Base-by-base conservation (phyloP, 1,140 invertebrate species). In the Drosophila obscura region DNA sequence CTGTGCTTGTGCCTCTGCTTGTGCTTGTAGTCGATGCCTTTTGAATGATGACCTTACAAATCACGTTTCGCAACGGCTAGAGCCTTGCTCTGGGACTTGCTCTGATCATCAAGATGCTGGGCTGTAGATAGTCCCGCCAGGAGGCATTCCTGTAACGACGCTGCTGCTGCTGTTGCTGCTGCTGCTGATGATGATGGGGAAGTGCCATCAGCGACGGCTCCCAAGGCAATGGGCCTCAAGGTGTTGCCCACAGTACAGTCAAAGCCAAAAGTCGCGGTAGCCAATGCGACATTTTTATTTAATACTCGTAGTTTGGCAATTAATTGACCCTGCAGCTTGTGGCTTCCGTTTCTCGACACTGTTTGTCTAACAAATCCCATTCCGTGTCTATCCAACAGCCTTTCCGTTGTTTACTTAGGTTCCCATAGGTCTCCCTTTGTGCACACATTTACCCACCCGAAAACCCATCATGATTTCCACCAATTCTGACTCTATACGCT, bases 41-140 rank as follows among this genome's bases (percentile, higher is more conserved):
- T 81, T 89, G 80, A 89, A 85, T 89, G 84, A 89, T 89, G 84
- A 89, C 85, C 84, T 88, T 90, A 89, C 85, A 89, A 89, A 89
- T 89, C 84, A 89, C 84, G 85, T 84, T 89, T 84, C 71, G 65
- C 83, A 88, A 82, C 72, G 82, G 68, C 63, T 66, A 39, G 41
- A 48, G 65, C 59, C 52, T 28, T 44, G 51, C 53, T 44, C 35
- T 73, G 58, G 24, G 16, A 15, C 11, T 59, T 73, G 71, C 71
- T 73, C 73, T 52, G 84, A 89, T 89, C 84, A 88, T 88, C 84
- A 84, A 88, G 84, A 89, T 89, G 80, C 73, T 53, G 45, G 64
- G 49, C 75, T 63, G 58, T 77, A 64, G 83, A 87, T 87, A 78
- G 74, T 66, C 44, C 65, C 78, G 77, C 64, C 73, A 77, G 44